phyloP scores from a whole-genome alignment of 2,797 vertebrate genomes.

The Margarornis squamiger region DNA sequence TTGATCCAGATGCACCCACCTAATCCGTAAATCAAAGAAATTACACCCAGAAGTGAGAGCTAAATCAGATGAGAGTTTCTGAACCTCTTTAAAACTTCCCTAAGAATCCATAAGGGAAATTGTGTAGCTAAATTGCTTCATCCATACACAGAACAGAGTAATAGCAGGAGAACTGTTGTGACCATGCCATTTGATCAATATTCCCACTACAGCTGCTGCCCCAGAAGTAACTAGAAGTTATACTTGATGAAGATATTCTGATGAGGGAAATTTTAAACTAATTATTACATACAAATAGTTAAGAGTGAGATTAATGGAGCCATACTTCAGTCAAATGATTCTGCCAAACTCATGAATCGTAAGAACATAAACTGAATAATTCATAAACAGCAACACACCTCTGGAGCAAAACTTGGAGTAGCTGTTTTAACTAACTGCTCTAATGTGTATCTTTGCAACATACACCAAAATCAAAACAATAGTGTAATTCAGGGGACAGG shows the following conservation, averaged over 20 bases:
- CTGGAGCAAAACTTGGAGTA: background rate
- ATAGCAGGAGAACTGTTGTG: background rate
- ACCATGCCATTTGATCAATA: background rate
- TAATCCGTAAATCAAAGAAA: background rate
- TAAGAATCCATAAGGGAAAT: background rate
- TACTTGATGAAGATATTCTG: conserved; percentile 18
- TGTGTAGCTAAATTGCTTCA: background rate
- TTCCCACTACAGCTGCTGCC: background rate
- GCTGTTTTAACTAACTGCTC: conserved; percentile 27
- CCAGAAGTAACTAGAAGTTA: conserved; percentile 24
- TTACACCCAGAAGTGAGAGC: background rate
- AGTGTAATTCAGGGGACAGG: background rate
- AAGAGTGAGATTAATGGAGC: conserved; percentile 44
- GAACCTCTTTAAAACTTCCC: background rate
- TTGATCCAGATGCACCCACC: background rate
- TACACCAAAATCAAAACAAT: conserved; percentile 32
- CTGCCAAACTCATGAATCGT: conserved; percentile 12
- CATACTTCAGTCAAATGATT: conserved; percentile 51
- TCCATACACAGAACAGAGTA: background rate
- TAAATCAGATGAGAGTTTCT: background rate
- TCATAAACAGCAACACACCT: conserved; percentile 20
- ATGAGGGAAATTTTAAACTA: conserved; percentile 60
- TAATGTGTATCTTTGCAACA: background rate
- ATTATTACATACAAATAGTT: conserved; percentile 56
- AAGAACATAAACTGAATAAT: background rate